Conservation (phyloP, 2,113 vertebrate species). For the Clarias batrachus region DNA sequence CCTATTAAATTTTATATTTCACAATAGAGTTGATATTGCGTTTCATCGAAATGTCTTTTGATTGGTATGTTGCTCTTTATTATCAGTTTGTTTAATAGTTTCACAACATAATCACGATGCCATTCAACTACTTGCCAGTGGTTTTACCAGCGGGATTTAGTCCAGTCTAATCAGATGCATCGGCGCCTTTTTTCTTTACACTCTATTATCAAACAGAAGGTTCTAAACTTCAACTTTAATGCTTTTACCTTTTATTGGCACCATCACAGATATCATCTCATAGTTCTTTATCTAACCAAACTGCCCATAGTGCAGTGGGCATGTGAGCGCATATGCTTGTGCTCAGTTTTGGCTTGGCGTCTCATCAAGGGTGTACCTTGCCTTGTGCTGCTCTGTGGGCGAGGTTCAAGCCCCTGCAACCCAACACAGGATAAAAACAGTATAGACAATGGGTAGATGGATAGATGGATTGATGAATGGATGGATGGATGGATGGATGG, state of each 20-base stretch:
- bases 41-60: neutral
- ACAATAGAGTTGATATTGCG: neutral
- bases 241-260: neutral
- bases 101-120: neutral
- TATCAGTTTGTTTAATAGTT: neutral
- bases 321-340: too few relatives aligned
- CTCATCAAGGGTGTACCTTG: too few relatives aligned
- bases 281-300: neutral
- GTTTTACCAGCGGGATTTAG: neutral
- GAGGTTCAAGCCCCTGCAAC: too few relatives aligned
- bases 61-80: neutral
- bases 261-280: neutral
- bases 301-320: too few relatives aligned
- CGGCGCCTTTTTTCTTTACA: neutral
- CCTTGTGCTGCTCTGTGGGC: too few relatives aligned
- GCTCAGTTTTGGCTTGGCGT: too few relatives aligned
- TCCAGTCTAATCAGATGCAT: neutral
- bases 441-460: too few relatives aligned
- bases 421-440: too few relatives aligned
- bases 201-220: neutral
- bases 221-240: neutral
- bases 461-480: too few relatives aligned
- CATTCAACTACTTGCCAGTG: neutral
- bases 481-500: too few relatives aligned
- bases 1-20: neutral